Conservation (phyloP, 92 coral and sea anemone species). For the Anthopleura xanthogrammica region DNA sequence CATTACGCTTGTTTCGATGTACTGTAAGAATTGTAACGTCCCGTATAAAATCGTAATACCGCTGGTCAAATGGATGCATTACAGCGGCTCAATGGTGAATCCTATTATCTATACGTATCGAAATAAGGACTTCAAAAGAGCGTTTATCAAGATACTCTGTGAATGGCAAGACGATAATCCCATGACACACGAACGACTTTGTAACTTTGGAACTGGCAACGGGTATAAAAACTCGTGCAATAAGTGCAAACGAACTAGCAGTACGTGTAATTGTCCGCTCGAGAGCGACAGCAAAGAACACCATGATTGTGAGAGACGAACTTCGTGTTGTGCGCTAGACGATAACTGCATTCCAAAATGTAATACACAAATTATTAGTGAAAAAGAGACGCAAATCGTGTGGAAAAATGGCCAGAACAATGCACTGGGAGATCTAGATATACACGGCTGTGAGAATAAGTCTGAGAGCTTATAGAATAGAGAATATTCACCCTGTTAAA, state of each 20-base stretch:
- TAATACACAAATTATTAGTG: neutral
- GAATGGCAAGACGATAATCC: conserved; percentile 35
- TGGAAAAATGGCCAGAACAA: conserved; percentile 19
- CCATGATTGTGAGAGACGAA: neutral
- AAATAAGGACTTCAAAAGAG: conserved; percentile 68
- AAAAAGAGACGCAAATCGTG: neutral
- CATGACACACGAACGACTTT: conserved; percentile 2
- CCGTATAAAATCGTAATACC: conserved; percentile 47
- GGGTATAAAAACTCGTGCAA: conserved; percentile 3
- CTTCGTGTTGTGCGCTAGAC: neutral
- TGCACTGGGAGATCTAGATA: neutral
- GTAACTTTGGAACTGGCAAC: neutral
- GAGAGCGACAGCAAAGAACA: conserved; percentile 20
- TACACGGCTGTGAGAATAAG: conserved; percentile 25
- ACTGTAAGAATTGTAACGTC: conserved; percentile 46
- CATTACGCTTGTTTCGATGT: conserved; percentile 45
- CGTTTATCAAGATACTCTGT: conserved; percentile 65
- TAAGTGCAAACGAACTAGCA: conserved; percentile 24
- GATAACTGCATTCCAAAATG: conserved; percentile 3
- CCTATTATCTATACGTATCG: conserved; percentile 89
- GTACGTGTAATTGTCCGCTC: conserved; percentile 17
- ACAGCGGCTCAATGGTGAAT: conserved; percentile 87
- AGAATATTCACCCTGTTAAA: neutral
- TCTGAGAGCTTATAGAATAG: neutral
- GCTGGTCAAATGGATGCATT: conserved; percentile 89